Evolutionary conservation across 2,113 vertebrate genomes (phyloP), one percentile per base, ranked within the genome.

Genomic region (Varanus komodoensis): DNA sequence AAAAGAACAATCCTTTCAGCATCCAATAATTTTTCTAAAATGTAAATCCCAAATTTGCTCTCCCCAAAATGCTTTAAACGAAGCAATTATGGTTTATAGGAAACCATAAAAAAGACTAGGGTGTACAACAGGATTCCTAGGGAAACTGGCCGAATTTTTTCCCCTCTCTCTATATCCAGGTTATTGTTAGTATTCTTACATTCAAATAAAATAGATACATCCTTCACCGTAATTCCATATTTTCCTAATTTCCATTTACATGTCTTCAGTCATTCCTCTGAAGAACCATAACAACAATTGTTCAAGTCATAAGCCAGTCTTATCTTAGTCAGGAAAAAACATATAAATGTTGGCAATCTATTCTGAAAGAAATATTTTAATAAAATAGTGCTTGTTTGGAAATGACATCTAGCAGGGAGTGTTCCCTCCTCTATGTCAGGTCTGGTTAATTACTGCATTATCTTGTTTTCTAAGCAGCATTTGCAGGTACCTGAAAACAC

Each of bases 401-500:
- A 94, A 84, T 81, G 25, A 91, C 86, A 79, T 32, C 89, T 85
- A 95, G 73, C 19, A 61, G 38, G 80, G 88, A 90, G 78, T 69
- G 88, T 86, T 94, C 91, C 84, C 82, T 92, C 88, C 32, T 34
- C 81, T 87, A 1, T 87, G 38, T 32, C 80, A 83, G 14, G 88
- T 92, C 81, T 86, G 87, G 21, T 91, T 91, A 92, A 90, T 87
- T 87, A 91, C 34, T 80, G 21, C n/a, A 93, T 80, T 90, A 52
- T 88, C 83, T 82, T 87, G 54, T 83, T 93, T 92, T 90, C 82
- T 73, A 79, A 92, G 44, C 38, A 92, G 71, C 14, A 80, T 50
- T 88, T 82, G 89, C 44, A 93, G 78, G 84, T 68, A 89, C 17
- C 73, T 57, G 71, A 93, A 96, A 95, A 92, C 27, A 89, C 17